Conservation (phyloP, 2,888 invertebrate species). For the Agrotis clavis region DNA sequence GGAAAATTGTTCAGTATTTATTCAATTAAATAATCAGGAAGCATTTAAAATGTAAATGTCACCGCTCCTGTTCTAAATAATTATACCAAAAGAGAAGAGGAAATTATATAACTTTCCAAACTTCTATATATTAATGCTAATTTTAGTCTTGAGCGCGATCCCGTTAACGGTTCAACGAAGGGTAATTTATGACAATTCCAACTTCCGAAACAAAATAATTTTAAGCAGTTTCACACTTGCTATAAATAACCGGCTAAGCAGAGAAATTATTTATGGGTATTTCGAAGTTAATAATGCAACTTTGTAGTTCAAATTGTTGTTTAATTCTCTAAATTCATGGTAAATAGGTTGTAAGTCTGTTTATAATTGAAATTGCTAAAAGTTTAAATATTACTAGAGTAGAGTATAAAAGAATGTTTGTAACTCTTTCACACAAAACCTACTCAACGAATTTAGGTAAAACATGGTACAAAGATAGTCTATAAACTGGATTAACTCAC, state of each 20-base stretch:
- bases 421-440: too few relatives aligned
- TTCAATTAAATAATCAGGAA: neutral
- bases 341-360: too few relatives aligned
- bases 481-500: too few relatives aligned
- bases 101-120: constrained; percentile 19
- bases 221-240: constrained; percentile 9
- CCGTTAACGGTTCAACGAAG: constrained; percentile 23
- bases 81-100: neutral
- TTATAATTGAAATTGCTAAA: too few relatives aligned
- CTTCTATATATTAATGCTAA: constrained; percentile 28
- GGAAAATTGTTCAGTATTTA: neutral
- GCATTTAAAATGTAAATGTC: constrained; percentile 28
- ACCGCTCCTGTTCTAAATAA: constrained; percentile 19
- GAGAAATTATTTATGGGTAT: neutral
- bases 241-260: neutral
- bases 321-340: too few relatives aligned
- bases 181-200: constrained; percentile 31
- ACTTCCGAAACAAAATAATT: constrained; percentile 37
- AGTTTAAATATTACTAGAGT: too few relatives aligned
- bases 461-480: too few relatives aligned
- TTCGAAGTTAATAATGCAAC: neutral
- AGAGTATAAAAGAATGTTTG: too few relatives aligned
- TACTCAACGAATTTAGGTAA: too few relatives aligned
- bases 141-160: constrained; percentile 22
- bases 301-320: neutral